These are phyloP conservation scores for Peromyscus maniculatus DNA, from an alignment of 2,113 vertebrate species.

Conservation along the genomic window DNA sequence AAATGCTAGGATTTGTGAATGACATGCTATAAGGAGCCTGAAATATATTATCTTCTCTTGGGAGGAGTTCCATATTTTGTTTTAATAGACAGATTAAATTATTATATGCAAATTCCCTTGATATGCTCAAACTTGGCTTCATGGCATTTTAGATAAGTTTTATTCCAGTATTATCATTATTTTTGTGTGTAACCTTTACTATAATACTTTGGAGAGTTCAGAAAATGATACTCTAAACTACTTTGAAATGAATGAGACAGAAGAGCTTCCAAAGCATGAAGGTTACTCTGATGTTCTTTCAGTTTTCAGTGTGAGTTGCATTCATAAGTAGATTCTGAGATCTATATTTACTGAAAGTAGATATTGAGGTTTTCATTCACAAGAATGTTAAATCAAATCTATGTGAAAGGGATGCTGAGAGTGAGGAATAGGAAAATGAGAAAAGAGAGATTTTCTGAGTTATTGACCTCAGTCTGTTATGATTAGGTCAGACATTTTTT, in stretches of 20 bases:
- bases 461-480: rapidly evolving
- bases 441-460: neutral
- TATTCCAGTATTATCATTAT: neutral
- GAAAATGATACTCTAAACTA: neutral
- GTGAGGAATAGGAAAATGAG: neutral
- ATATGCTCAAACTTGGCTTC: neutral
- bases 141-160: neutral
- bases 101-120: neutral
- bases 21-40: neutral
- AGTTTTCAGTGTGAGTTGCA: neutral
- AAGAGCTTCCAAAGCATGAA: neutral
- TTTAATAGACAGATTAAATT: neutral
- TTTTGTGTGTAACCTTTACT: neutral
- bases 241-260: neutral
- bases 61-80: neutral
- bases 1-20: neutral
- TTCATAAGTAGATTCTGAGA: neutral
- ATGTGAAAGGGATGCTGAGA: neutral
- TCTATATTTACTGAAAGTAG: neutral
- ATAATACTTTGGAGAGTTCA: neutral
- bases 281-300: neutral
- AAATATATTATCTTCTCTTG: neutral
- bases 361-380: neutral
- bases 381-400: neutral
- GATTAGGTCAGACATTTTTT: neutral